Conservation (phyloP, 37 sponge, comb jelly and placozoan genomes). For the Spongia lamella region DNA sequence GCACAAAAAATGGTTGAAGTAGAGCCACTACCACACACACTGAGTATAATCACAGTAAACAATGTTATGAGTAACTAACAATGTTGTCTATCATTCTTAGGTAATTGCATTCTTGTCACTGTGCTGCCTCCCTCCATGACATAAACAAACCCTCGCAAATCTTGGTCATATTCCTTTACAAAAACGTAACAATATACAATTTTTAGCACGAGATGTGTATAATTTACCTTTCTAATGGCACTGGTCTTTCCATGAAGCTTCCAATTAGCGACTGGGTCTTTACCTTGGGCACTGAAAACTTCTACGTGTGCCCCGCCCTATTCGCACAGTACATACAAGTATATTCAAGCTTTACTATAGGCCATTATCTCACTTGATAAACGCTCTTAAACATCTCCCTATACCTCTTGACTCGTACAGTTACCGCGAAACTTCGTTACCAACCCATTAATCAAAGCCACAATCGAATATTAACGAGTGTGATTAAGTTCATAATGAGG, state of each 20-base stretch:
- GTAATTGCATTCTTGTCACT: slow-evolving; percentile 73
- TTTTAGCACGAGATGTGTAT: neutral
- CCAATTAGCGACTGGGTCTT: slow-evolving; percentile 48
- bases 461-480: too few species aligned
- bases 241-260: slow-evolving; percentile 24
- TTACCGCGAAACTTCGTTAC: too few species aligned
- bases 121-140: slow-evolving; percentile 72
- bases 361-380: slow-evolving; percentile 40
- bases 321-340: too few species aligned
- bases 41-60: neutral
- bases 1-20: slow-evolving; percentile 56
- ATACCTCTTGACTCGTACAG: too few species aligned
- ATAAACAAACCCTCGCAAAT: slow-evolving; percentile 71
- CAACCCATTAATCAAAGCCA: too few species aligned
- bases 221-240: slow-evolving; percentile 15
- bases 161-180: slow-evolving; percentile 67
- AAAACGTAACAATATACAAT: slow-evolving; percentile 19
- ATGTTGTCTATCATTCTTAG: slow-evolving; percentile 65
- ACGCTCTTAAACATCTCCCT: slow-evolving; percentile 57
- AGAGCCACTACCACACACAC: slow-evolving; percentile 58
- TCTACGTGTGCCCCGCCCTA: slow-evolving; percentile 73
- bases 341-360: too few species aligned
- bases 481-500: too few species aligned
- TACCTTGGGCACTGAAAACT: slow-evolving; percentile 65
- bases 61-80: slow-evolving; percentile 28